Base-by-base conservation (phyloP, 2,888 invertebrate genomes). In the Poecilus cupreus region DNA sequence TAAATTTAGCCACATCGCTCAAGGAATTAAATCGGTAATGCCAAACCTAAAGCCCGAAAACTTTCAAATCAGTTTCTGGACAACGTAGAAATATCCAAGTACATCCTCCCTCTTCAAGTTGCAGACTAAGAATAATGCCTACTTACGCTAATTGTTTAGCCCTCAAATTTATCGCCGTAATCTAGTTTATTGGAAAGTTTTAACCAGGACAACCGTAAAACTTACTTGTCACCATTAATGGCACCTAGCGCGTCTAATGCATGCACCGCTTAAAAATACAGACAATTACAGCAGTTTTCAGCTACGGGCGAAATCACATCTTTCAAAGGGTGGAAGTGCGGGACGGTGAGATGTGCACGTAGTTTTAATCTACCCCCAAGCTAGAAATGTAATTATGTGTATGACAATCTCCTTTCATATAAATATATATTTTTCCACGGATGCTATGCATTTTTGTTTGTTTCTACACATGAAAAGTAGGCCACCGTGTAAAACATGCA, bases 171-270 rank as follows among this genome's bases (percentile, higher is more conserved):
- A 79, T 49, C 11, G 79, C 54, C 49, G 51, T 79, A 70, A 79
- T 79, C 79, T 79, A 70, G 79, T 70, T 79, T 79, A 79, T 70
- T 70, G 70, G 79, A 32, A 70, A 79, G 51, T 79, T 79, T 79
- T 70, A 70, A 10, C 37, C 16, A 22, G 16, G 6, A 77, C 60
- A 49, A 79, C 49, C 79, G 68, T 79, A 79, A 79, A 79, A 79
- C 79, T 79, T 68, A 16, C 24, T 39, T 79, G 79, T 79, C 79
- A 79, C 24, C 79, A 51, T 79, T 79, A 79, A 79, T 49, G 70
- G 68, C 18, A 2, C 24, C 22, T 2, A 37, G 70, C 70, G 43
- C 5, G 43, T 18, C 37, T 60, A 68, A 68, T 72, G 46, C 72
- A 32, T 72, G 72, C 72, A 32, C 11, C 46, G 72, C n/a, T 72